phyloP scores from a whole-genome alignment of 2,113 vertebrate genomes.

The Pygoscelis antarcticus region DNA sequence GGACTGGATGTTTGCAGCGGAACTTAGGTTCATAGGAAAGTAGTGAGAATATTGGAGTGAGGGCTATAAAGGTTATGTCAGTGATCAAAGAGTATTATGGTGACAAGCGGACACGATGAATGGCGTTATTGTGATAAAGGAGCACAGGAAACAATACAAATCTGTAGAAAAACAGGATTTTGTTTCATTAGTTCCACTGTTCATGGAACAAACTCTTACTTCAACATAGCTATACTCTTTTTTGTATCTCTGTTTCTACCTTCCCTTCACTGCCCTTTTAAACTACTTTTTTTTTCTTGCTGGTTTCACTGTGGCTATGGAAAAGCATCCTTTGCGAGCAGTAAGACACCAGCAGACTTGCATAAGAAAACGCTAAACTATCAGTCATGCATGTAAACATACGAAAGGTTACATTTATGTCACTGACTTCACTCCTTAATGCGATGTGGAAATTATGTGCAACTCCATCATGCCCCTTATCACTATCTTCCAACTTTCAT shows the following conservation, averaged over 20 bases:
- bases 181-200: background rate
- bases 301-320: background rate
- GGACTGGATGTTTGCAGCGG: background rate
- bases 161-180: conserved; percentile 26
- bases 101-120: conserved; percentile 52
- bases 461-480: background rate
- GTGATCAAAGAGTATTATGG: conserved; percentile 51
- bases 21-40: background rate
- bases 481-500: background rate
- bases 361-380: background rate
- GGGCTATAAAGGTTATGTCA: conserved; percentile 39
- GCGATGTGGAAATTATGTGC: background rate
- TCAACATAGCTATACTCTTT: background rate
- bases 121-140: conserved; percentile 50
- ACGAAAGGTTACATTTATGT: background rate
- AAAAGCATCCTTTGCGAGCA: background rate
- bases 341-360: background rate
- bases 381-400: background rate
- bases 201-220: conserved; percentile 1
- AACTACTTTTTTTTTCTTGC: background rate
- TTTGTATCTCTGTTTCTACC: background rate
- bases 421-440: background rate
- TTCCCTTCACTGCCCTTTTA: background rate
- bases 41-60: conserved; percentile 2
- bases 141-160: conserved; percentile 60